Conservation (phyloP, 2,113 vertebrate species). For the Carassius auratus region DNA sequence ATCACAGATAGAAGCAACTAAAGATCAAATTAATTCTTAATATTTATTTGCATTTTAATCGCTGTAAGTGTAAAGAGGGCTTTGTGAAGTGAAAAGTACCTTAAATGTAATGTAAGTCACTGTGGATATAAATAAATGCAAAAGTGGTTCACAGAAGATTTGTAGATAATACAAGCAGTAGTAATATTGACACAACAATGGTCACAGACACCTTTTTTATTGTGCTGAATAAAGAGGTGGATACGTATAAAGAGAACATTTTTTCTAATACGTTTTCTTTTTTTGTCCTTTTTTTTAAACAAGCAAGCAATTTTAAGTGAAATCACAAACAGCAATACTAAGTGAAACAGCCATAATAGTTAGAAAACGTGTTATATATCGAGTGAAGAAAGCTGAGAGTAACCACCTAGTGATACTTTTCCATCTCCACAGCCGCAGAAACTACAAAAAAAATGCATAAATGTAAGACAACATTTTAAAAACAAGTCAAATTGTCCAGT, state of each 20-base stretch:
- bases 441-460: slow-evolving; percentile 81
- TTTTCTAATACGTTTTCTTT: slow-evolving; percentile 53
- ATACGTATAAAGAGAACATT: slow-evolving; percentile 84
- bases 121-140: background rate
- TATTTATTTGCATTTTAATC: background rate
- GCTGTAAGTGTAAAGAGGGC: background rate
- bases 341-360: slow-evolving; percentile 79
- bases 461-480: slow-evolving; percentile 77
- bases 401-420: slow-evolving; percentile 75
- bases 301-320: slow-evolving; percentile 87
- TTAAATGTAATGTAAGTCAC: background rate
- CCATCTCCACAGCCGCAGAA: slow-evolving; percentile 79
- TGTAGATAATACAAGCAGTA: background rate
- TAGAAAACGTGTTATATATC: slow-evolving; percentile 77
- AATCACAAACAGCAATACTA: slow-evolving; percentile 88
- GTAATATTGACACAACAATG: slow-evolving; percentile 46
- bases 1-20: no score
- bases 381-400: slow-evolving; percentile 64
- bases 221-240: slow-evolving; percentile 91
- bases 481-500: slow-evolving; percentile 80
- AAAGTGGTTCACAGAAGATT: background rate
- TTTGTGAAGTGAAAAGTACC: background rate
- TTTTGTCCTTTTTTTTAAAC: slow-evolving; percentile 68
- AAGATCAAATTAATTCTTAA: background rate
- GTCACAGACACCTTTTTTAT: slow-evolving; percentile 92